These are phyloP conservation scores for Drosophila paramelanica DNA, from an alignment of 2,888 invertebrate genomes.

Conservation along the genomic window DNA sequence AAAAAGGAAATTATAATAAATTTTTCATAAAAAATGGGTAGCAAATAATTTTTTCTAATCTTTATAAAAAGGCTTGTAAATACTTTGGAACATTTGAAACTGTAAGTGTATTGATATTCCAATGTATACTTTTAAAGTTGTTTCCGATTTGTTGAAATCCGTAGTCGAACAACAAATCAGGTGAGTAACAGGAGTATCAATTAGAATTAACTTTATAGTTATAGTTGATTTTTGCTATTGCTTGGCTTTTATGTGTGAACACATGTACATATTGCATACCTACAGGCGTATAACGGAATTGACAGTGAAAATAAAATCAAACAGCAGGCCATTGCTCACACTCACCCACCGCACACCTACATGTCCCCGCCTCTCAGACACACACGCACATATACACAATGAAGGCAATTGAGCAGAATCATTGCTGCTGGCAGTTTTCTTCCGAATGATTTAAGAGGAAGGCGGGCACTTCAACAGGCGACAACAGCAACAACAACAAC, in stretches of 20 bases:
- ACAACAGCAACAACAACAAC: slow-evolving; percentile 27
- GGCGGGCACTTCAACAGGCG: slow-evolving; percentile 60
- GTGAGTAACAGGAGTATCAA: slow-evolving; percentile 51
- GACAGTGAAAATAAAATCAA: slow-evolving; percentile 70
- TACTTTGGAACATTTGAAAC: no score
- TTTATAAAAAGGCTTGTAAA: no score
- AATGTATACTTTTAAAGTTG: no score
- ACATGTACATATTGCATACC: slow-evolving; percentile 56
- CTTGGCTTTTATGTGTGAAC: not conserved
- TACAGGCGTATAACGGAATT: slow-evolving; percentile 66
- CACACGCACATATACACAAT: slow-evolving; percentile 50
- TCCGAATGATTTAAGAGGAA: slow-evolving; percentile 39
- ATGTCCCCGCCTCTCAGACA: slow-evolving; percentile 3
- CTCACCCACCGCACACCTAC: slow-evolving; percentile 13
- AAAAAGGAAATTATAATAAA: no score
- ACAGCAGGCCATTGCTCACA: slow-evolving; percentile 27
- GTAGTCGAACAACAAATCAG: slow-evolving; percentile 1
- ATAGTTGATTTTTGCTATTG: not conserved
- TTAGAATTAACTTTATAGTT: slow-evolving; percentile 61
- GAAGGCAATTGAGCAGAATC: slow-evolving; percentile 80
- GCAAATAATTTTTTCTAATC: not conserved
- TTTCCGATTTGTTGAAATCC: no score
- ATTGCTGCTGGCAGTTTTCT: slow-evolving; percentile 74
- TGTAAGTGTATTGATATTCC: no score
- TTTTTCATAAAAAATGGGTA: no score